These are phyloP conservation scores for Parapsyche elsis DNA, from an alignment of 1,140 invertebrate species.

Conservation along the genomic window DNA sequence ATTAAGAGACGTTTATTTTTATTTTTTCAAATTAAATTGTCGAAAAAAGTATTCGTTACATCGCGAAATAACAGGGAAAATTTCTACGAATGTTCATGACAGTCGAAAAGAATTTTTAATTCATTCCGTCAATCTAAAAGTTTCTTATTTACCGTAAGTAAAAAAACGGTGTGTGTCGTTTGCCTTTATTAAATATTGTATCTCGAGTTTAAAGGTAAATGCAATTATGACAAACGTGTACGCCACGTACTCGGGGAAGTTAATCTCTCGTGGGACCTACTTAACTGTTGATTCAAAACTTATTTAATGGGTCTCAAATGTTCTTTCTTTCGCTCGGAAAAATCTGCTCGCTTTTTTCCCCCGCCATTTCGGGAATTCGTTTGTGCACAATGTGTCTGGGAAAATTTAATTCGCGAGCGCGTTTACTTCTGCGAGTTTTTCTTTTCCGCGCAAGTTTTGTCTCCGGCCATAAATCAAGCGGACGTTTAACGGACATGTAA, in stretches of 20 bases:
- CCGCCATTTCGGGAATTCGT: background rate
- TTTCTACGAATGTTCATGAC: background rate
- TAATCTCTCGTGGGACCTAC: background rate
- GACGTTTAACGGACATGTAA: constrained; percentile 24
- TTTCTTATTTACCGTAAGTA: background rate
- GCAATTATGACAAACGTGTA: background rate
- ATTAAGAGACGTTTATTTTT: background rate
- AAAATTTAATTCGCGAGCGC: background rate
- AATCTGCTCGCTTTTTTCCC: background rate
- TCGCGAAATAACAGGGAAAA: background rate
- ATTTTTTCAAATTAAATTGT: background rate
- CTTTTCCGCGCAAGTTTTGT: background rate
- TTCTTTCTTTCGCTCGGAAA: background rate
- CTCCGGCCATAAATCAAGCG: constrained; percentile 22
- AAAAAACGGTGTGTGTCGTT: background rate
- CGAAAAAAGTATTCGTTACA: constrained; percentile 2
- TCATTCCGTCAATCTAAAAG: constrained; percentile 19
- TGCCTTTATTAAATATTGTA: background rate
- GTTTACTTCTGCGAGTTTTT: background rate
- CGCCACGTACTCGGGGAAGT: background rate
- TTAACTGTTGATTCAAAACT: constrained; percentile 11
- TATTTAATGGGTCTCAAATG: background rate
- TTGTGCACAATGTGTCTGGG: background rate
- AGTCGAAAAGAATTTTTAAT: background rate
- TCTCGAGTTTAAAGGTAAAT: background rate